A percentile compares a stretch with the other conserved stretches of the same genome.
Evolutionary conservation across 2,888 invertebrate species (phyloP).

Genomic region (Laspeyria flexula): DNA sequence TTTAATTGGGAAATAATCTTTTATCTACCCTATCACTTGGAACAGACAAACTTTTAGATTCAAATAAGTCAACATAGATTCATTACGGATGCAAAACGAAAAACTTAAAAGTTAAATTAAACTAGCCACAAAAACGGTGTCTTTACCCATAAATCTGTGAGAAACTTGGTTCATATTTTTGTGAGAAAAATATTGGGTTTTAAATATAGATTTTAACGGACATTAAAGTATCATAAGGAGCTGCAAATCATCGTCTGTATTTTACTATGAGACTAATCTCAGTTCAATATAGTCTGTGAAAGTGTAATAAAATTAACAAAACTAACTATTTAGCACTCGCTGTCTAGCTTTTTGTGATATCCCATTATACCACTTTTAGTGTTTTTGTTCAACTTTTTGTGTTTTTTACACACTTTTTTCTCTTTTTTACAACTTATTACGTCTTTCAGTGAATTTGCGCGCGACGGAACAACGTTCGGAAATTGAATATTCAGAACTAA

Average conservation of each 20-base stretch:
- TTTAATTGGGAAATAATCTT: slow-evolving; percentile 6
- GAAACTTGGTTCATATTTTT: background rate
- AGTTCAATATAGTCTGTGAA: slow-evolving; percentile 27
- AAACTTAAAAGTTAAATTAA: background rate
- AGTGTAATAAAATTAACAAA: slow-evolving; percentile 32
- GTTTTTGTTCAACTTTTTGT: slow-evolving; percentile 2
- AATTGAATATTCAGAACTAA: slow-evolving; percentile 6
- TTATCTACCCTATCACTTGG: background rate
- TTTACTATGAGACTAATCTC: slow-evolving; percentile 12
- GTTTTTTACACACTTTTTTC: background rate
- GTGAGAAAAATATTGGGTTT: slow-evolving; percentile 1
- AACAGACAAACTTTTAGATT: background rate
- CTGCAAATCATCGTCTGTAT: slow-evolving; percentile 4
- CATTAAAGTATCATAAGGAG: background rate
- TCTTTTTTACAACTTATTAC: slow-evolving; percentile 4
- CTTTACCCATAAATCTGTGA: background rate
- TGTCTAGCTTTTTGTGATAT: slow-evolving; percentile 11
- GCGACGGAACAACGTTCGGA: slow-evolving; percentile 32
- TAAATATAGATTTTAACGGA: slow-evolving; percentile 1
- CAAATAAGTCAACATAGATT: background rate
- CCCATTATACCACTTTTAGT: slow-evolving; percentile 11
- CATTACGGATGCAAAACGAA: background rate
- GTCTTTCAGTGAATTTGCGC: slow-evolving; percentile 9
- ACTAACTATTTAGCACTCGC: slow-evolving; percentile 14
- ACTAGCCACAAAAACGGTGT: background rate